phyloP scores from a whole-genome alignment of 2,888 invertebrate genomes.

The Venusia cambrica region DNA sequence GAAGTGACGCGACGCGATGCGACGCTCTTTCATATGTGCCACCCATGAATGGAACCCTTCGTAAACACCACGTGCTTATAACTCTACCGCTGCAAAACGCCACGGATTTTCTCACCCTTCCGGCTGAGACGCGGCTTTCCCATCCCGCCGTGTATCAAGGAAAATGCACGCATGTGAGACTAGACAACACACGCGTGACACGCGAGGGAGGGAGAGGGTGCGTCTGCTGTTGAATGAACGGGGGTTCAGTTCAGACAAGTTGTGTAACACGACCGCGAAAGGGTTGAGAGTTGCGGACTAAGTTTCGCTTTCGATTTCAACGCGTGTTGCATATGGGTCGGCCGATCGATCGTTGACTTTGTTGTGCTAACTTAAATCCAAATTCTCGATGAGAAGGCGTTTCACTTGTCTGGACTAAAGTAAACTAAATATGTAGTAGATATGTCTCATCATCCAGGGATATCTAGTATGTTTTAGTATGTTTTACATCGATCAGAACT shows the following conservation, averaged over 20 bases:
- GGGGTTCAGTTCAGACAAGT: constrained; percentile 67
- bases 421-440: constrained; percentile 14
- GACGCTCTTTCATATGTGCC: constrained; percentile 39
- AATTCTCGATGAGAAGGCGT: constrained; percentile 42
- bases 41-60: constrained; percentile 56
- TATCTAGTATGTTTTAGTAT: no score
- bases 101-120: constrained; percentile 29
- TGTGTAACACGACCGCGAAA: constrained; percentile 65
- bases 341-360: constrained; percentile 62
- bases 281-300: constrained; percentile 70
- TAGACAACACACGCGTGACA: constrained; percentile 65
- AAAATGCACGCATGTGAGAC: constrained; percentile 60
- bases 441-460: neutral
- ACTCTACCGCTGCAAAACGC: constrained; percentile 42
- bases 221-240: constrained; percentile 65
- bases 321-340: constrained; percentile 71
- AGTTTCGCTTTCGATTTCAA: constrained; percentile 74
- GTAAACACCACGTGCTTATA: constrained; percentile 49
- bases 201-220: constrained; percentile 58
- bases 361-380: constrained; percentile 34
- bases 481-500: no score
- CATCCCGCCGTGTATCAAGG: constrained; percentile 40
- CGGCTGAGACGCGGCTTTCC: constrained; percentile 29
- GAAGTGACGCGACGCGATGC: constrained; percentile 33
- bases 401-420: constrained; percentile 22